These are phyloP conservation scores for Lagria hirta DNA, from an alignment of 2,888 invertebrate species.

Conservation along the genomic window DNA sequence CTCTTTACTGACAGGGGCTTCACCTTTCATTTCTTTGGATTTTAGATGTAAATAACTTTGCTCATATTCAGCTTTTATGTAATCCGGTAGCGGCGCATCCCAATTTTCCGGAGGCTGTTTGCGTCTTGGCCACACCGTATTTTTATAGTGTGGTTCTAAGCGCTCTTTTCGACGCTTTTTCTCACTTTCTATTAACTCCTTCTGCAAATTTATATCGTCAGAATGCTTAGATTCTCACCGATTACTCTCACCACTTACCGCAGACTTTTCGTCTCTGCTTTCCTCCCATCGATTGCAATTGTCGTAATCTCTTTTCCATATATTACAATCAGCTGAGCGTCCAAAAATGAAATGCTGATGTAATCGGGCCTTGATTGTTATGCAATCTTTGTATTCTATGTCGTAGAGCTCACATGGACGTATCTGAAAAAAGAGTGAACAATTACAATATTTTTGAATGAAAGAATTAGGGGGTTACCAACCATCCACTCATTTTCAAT, in stretches of 20 bases:
- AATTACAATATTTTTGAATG: slow-evolving; percentile 1
- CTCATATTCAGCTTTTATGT: slow-evolving; percentile 68
- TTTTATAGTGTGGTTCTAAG: slow-evolving; percentile 67
- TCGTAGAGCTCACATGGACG: slow-evolving; percentile 77
- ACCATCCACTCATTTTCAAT: slow-evolving; percentile 47
- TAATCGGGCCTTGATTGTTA: slow-evolving; percentile 71
- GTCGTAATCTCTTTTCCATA: slow-evolving; percentile 76
- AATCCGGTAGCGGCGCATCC: slow-evolving; percentile 77
- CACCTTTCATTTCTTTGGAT: slow-evolving; percentile 62
- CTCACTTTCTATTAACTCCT: slow-evolving; percentile 72
- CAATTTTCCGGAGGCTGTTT: slow-evolving; percentile 77
- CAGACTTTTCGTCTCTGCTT: slow-evolving; percentile 64
- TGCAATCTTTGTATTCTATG: slow-evolving; percentile 81
- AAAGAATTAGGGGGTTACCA: slow-evolving; percentile 13
- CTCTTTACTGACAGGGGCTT: slow-evolving; percentile 37
- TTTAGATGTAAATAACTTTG: slow-evolving; percentile 66
- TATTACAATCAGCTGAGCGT: slow-evolving; percentile 68
- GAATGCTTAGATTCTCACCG: slow-evolving; percentile 2
- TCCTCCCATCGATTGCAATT: slow-evolving; percentile 73
- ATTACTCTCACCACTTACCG: no score
- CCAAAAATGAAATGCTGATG: slow-evolving; percentile 87
- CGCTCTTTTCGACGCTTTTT: slow-evolving; percentile 63
- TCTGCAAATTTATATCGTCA: slow-evolving; percentile 51
- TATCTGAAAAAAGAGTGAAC: slow-evolving; percentile 61
- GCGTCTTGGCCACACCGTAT: slow-evolving; percentile 79